Base-by-base conservation (phyloP, 2,113 vertebrate species). In the Protobothrops flavoviridis region DNA sequence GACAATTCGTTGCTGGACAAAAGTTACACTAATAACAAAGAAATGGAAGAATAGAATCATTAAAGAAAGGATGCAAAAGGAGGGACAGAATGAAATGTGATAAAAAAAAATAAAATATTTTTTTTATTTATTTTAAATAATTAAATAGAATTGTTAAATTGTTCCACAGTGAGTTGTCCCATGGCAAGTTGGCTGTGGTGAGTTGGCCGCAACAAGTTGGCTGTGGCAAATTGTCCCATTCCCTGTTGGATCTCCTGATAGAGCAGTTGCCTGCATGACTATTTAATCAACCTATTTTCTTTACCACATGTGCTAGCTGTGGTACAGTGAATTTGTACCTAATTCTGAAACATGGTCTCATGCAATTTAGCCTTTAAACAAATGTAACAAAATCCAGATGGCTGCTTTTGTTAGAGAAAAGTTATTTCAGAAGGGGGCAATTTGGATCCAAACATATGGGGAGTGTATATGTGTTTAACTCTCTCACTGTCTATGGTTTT, bases 361-460 rank as follows among this genome's bases (percentile, higher is more conserved):
- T 57, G 53, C 9, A 87, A 91, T 91, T 91, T 85, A 33, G 52
- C 52, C 45, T 87, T 61, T 23, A 92, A 91, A 61, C 26, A 23
- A 26, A 90, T 59, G 20, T 85, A 85, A 85, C 69, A 85, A 90
- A 85, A 85, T 8, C 85, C 45, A 89, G 43, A 85, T 50, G 59
- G 86, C 33, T 88, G 48, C 45, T 88, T 92, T 92, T 92, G 52
- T 90, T 90, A 85, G 29, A 85, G 26, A 92, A 92, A 88, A 53
- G 13, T 39, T 29, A 55, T 26, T 92, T 92, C 20, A 26, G 64
- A 15, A 48, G 48, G 45, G 50, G 64, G 61, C 26, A 50, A 56
- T 17, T 45, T 90, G 64, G 87, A 50, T 7, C 33, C 43, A 57
- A 61, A 93, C 64, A 50, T 85, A 21, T 21, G 53, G 23, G 59